Evolutionary conservation across 2,113 vertebrate genomes (phyloP).

Genomic region (Falco punctatus): DNA sequence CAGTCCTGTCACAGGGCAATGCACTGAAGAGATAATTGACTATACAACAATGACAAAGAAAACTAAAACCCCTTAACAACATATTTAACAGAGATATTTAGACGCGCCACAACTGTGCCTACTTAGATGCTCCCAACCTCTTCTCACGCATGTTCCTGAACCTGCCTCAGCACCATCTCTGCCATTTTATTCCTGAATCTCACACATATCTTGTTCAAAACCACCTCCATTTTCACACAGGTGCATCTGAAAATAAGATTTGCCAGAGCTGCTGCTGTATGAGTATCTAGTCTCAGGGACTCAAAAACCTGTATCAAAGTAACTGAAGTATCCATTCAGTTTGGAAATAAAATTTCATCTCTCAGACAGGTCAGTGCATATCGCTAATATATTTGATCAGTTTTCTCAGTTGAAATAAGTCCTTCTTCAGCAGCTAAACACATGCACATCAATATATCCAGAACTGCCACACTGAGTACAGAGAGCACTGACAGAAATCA

Average conservation of each 20-base stretch:
- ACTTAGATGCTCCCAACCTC: background rate
- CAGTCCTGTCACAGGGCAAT: background rate
- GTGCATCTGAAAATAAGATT: background rate
- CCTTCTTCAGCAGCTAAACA: background rate
- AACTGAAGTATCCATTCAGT: background rate
- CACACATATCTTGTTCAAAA: background rate
- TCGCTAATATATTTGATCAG: background rate
- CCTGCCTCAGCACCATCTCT: background rate
- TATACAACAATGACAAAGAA: background rate
- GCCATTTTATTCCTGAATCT: background rate
- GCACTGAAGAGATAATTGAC: slow-evolving; percentile 40
- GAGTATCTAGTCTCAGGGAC: background rate
- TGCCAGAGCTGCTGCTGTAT: background rate
- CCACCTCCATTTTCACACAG: background rate
- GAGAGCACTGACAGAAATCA: background rate
- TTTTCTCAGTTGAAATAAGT: background rate
- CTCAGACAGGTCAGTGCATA: rapidly evolving
- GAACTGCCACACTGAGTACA: background rate
- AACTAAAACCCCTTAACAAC: background rate
- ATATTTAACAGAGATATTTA: slow-evolving; percentile 6
- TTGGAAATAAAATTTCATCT: background rate
- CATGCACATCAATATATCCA: background rate
- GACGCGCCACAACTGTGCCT: background rate
- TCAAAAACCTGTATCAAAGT: background rate
- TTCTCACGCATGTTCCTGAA: background rate